These are phyloP conservation scores for Sminthurinus aureus DNA, from an alignment of 2,888 invertebrate genomes.

Conservation along the genomic window DNA sequence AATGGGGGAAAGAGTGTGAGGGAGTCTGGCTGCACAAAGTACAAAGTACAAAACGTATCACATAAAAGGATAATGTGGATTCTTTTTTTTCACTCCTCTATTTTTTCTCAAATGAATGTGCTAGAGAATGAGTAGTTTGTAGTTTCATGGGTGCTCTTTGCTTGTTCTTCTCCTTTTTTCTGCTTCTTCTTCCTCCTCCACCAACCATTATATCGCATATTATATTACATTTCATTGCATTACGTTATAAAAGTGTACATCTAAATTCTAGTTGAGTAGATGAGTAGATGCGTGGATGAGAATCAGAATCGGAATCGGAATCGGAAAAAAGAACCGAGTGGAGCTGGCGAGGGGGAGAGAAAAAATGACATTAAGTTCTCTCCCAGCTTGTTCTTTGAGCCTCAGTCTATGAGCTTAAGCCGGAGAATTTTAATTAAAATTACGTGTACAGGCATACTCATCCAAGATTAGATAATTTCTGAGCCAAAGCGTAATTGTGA, in stretches of 20 bases:
- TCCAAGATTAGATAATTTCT: constrained; percentile 58
- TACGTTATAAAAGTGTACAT: constrained; percentile 22
- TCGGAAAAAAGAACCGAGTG: constrained; percentile 36
- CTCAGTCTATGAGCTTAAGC: constrained; percentile 47
- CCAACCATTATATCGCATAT: not conserved
- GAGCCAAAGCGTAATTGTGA: constrained; percentile 48
- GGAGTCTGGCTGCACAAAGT: not conserved
- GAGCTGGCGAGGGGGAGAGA: constrained; percentile 51
- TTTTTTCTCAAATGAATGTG: not conserved
- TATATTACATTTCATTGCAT: not conserved
- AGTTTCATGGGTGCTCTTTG: not conserved
- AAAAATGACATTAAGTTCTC: constrained; percentile 48
- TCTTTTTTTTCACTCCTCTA: not conserved
- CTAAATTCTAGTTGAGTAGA: constrained; percentile 22
- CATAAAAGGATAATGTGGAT: not conserved
- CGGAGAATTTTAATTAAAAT: constrained; percentile 60
- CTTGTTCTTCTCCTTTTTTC: not conserved
- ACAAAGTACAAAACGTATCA: not conserved
- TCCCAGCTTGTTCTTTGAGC: too few relatives aligned
- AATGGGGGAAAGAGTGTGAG: not conserved
- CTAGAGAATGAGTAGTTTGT: too few relatives aligned
- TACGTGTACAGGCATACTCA: constrained; percentile 58
- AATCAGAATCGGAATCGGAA: not conserved
- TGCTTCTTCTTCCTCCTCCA: not conserved
- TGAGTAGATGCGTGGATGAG: constrained; percentile 14